Evolutionary conservation across 2,888 invertebrate species (phyloP), one percentile per base, ranked within the genome.

Genomic region (Papilio protenor): DNA sequence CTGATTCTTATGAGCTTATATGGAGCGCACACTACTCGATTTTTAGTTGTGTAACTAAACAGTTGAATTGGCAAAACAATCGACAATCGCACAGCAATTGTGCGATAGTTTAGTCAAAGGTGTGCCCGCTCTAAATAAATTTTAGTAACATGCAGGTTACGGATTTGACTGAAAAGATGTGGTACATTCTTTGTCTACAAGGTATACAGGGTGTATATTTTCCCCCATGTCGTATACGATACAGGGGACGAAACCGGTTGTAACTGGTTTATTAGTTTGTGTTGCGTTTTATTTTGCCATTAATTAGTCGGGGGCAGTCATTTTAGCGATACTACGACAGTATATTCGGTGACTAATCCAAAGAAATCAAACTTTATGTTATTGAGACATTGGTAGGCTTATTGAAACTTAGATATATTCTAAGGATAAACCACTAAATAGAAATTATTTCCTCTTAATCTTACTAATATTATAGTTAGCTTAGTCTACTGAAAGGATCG

Each of bases 301-400:
- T 78, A 78, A 78, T 73, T 69, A 71, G 21, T 16, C 55, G 55
- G 23, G 49, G 23, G 61, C 40, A 64, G 64, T 69, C 49, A 59
- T 64, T 66, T 18, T 57, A 57, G 59, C 23, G 52, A 40, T 27
- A 59, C 52, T 27, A 59, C 52, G 16, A 40, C n/a, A 14, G 61
- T 45, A 12, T 0, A 49, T 12, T 14, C 49, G 59, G 61, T 49
- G 74, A 75, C 71, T 78, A 77, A 77, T 74, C 70, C 70, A 4
- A 21, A 5, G 45, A 66, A 78, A 79, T 78, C 76, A 76, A 79
- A 72, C 73, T 79, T 77, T 75, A 75, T 77, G 76, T 77, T 73
- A 69, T 57, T 18, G 75, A 59, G 71, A 71, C 52, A 66, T 59
- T 12, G 3, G 61, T 27, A 16, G 49, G 59, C 23, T 71, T 71